Conservation (phyloP, 2,797 vertebrate species). For the Megaceryle alcyon region DNA sequence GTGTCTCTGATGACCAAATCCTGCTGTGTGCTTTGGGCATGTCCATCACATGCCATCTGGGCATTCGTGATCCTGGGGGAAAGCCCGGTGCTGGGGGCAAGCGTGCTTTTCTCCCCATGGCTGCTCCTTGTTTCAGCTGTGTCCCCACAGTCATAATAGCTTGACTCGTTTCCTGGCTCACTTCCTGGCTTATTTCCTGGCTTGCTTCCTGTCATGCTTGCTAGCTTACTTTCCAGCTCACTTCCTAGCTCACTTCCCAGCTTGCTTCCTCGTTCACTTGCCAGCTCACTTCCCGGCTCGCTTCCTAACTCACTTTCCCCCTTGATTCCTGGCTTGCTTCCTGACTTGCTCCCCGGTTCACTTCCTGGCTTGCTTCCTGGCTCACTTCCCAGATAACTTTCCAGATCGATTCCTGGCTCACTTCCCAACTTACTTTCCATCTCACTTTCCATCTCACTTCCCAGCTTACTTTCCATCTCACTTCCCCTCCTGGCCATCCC, state of each 20-base stretch:
- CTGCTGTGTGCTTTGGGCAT: fast-evolving
- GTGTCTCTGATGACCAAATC: fast-evolving
- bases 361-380: fast-evolving
- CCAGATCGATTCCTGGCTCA: fast-evolving
- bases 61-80: fast-evolving
- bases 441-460: fast-evolving
- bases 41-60: fast-evolving
- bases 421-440: fast-evolving
- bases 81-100: fast-evolving
- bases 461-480: fast-evolving
- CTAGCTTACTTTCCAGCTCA: fast-evolving
- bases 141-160: fast-evolving
- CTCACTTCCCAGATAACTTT: fast-evolving
- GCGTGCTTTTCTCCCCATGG: fast-evolving
- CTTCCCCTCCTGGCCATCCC: neutral
- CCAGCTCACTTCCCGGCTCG: fast-evolving
- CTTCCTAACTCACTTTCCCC: no score
- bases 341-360: fast-evolving
- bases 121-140: fast-evolving
- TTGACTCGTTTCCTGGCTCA: fast-evolving
- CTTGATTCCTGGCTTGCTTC: neutral
- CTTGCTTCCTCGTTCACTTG: fast-evolving
- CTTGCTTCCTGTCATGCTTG: neutral
- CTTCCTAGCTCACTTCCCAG: fast-evolving
- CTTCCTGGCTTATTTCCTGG: fast-evolving